Conservation (phyloP, 2,113 vertebrate species). For the Centropus unirufus region DNA sequence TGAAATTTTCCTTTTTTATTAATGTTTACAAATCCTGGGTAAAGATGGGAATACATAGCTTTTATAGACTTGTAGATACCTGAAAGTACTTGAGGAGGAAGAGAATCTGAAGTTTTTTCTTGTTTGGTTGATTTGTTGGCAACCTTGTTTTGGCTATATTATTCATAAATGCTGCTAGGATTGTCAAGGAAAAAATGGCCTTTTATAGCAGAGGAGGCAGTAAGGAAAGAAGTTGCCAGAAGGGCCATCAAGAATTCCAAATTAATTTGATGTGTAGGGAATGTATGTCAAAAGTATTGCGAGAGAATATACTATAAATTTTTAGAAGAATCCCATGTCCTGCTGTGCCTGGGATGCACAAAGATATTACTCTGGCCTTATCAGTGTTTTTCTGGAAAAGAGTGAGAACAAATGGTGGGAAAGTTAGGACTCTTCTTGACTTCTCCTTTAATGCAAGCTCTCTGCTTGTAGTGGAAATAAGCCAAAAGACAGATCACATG, state of each 20-base stretch:
- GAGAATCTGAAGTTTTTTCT: not conserved
- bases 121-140: not conserved
- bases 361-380: not conserved
- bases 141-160: not conserved
- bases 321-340: not conserved
- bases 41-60: not conserved
- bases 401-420: slow-evolving; percentile 3
- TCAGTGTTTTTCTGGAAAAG: not conserved
- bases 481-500: slow-evolving; percentile 48
- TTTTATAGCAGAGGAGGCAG: not conserved
- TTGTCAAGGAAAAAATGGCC: slow-evolving; percentile 17
- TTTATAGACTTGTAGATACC: not conserved
- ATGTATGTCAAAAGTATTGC: not conserved
- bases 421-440: slow-evolving; percentile 40
- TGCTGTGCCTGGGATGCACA: not conserved
- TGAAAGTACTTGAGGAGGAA: not conserved
- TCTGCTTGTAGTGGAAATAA: slow-evolving; percentile 47
- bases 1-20: not conserved
- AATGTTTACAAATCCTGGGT: not conserved
- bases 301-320: not conserved
- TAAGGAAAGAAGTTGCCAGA: not conserved
- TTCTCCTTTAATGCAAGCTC: not conserved
- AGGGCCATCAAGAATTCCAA: not conserved
- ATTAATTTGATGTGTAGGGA: not conserved
- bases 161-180: not conserved